A percentile compares a stretch with the other conserved stretches of the same genome.
These are phyloP conservation scores for Carpatolechia fugitivella DNA, from an alignment of 2,888 invertebrate genomes.

Conservation along the genomic window DNA sequence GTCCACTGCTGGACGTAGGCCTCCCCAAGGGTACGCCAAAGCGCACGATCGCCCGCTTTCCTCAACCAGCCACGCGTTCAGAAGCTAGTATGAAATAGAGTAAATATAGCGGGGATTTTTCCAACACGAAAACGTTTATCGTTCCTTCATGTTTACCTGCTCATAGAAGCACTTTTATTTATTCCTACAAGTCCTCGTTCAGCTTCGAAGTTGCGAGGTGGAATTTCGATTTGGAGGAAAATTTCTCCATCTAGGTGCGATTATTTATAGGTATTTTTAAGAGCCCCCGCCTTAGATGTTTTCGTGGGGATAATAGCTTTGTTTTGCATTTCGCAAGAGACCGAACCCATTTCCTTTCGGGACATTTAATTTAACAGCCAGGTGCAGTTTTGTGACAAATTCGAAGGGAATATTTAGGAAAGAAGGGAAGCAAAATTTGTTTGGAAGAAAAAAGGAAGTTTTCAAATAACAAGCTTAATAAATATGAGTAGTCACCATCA, in stretches of 20 bases:
- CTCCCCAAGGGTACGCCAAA: too few species aligned
- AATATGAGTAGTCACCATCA: too few species aligned
- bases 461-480: not conserved
- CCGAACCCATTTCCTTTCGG: slow-evolving; percentile 5
- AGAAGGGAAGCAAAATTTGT: not conserved
- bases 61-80: too few species aligned
- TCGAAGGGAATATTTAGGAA: not conserved
- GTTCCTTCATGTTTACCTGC: not conserved
- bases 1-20: too few species aligned
- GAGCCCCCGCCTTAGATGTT: slow-evolving; percentile 1
- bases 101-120: not conserved
- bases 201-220: not conserved
- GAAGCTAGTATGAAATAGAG: too few species aligned
- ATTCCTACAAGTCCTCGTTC: not conserved
- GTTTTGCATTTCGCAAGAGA: slow-evolving; percentile 10
- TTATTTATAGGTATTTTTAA: slow-evolving; percentile 1
- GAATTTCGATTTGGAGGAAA: not conserved
- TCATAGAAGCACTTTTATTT: not conserved
- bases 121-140: not conserved
- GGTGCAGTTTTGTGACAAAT: not conserved
- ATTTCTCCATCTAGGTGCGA: not conserved
- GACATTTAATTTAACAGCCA: slow-evolving; percentile 12
- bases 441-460: not conserved
- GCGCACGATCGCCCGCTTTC: too few species aligned
- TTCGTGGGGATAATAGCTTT: slow-evolving; percentile 13